Conservation (phyloP, 2,888 invertebrate genomes). For the Drosophila ezoana region DNA sequence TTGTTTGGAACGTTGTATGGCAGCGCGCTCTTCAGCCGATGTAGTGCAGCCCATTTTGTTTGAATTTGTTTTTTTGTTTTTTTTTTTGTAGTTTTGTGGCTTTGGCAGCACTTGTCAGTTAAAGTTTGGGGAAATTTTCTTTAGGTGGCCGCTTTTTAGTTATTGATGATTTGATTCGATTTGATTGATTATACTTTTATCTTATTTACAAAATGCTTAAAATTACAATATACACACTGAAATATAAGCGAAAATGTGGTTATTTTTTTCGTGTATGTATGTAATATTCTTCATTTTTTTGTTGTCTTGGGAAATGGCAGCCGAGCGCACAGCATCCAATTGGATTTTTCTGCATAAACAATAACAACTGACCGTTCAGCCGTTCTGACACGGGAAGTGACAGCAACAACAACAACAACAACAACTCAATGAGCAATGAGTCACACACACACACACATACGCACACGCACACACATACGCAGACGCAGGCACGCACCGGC, state of each 20-base stretch:
- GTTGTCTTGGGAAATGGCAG: slow-evolving; percentile 25
- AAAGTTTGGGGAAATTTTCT: slow-evolving; percentile 28
- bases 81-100: slow-evolving; percentile 31
- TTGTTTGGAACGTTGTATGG: slow-evolving; percentile 97
- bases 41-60: slow-evolving; percentile 98
- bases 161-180: slow-evolving; percentile 7
- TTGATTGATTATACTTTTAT: slow-evolving; percentile 21
- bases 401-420: slow-evolving; percentile 44
- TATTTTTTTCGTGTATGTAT: slow-evolving; percentile 10
- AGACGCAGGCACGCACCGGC: slow-evolving; percentile 45
- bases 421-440: slow-evolving; percentile 45
- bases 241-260: slow-evolving; percentile 19
- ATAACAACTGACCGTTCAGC: slow-evolving; percentile 49
- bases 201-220: slow-evolving; percentile 56
- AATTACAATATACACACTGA: slow-evolving; percentile 57
- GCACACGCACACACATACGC: not conserved
- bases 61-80: slow-evolving; percentile 2
- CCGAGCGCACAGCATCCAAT: slow-evolving; percentile 48
- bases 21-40: slow-evolving; percentile 99
- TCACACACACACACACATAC: slow-evolving; percentile 12
- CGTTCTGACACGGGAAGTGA: slow-evolving; percentile 54
- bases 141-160: slow-evolving; percentile 19
- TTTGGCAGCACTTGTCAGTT: slow-evolving; percentile 54
- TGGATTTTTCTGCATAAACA: slow-evolving; percentile 56
- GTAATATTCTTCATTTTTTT: slow-evolving; percentile 4